Evolutionary conservation across 2,113 vertebrate genomes (phyloP).

Genomic region (Halcyon malimbica): DNA sequence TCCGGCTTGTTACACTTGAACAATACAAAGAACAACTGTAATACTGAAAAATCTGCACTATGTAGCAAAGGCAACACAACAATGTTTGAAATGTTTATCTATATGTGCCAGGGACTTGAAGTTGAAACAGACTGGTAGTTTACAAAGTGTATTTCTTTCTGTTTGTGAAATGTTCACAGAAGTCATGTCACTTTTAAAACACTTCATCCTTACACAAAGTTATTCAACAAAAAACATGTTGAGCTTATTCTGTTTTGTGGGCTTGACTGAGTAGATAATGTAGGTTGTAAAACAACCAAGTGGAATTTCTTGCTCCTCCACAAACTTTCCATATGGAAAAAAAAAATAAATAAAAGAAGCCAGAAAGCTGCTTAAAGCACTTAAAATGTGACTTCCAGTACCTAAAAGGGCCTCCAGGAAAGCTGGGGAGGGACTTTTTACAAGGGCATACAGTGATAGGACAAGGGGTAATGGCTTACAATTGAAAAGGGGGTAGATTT

Average conservation of each 20-base stretch:
- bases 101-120: background rate
- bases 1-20: background rate
- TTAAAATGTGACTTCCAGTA: background rate
- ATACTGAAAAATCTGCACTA: background rate
- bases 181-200: background rate
- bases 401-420: background rate
- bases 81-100: background rate
- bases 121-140: background rate
- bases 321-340: fast-evolving
- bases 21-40: background rate
- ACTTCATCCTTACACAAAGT: background rate
- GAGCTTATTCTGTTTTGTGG: background rate
- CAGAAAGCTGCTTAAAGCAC: background rate
- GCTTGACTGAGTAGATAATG: background rate
- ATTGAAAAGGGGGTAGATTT: background rate
- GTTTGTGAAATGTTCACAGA: background rate
- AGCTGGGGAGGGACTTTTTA: background rate
- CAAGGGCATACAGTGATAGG: background rate
- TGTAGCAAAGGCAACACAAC: background rate
- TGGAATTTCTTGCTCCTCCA: background rate
- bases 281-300: background rate
- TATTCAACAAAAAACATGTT: background rate
- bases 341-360: background rate
- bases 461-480: background rate
- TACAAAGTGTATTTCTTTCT: background rate